phyloP scores from a whole-genome alignment of 2,888 invertebrate species.

The Saturnia pavonia region DNA sequence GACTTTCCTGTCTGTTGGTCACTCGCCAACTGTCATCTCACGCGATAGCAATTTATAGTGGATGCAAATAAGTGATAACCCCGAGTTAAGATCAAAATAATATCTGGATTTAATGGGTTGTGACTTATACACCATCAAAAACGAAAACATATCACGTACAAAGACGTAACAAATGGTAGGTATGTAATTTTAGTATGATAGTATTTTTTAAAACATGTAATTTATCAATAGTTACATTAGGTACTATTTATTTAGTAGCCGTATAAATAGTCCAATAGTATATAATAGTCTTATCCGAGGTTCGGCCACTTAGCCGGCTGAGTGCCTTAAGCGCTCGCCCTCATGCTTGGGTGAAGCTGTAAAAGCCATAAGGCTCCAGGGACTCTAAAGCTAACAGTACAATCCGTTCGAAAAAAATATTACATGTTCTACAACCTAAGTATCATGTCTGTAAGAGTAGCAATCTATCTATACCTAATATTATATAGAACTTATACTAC shows the following conservation, averaged over 20 bases:
- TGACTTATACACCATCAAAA: slow-evolving; percentile 1
- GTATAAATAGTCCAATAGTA: background rate
- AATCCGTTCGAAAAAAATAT: too few species aligned
- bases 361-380: too few species aligned
- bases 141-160: slow-evolving; percentile 1
- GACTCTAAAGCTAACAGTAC: too few species aligned
- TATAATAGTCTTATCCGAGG: too few species aligned
- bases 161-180: background rate
- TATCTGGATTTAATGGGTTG: slow-evolving; percentile 28
- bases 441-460: too few species aligned
- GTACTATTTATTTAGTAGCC: background rate
- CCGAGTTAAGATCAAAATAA: slow-evolving; percentile 43
- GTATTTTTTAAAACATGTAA: background rate
- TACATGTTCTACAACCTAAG: too few species aligned
- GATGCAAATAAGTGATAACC: slow-evolving; percentile 50
- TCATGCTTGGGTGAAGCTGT: too few species aligned
- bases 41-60: slow-evolving; percentile 23
- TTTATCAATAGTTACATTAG: background rate
- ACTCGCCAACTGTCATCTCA: slow-evolving; percentile 40
- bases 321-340: too few species aligned
- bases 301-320: too few species aligned
- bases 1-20: slow-evolving; percentile 56
- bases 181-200: background rate
- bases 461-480: too few species aligned
- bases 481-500: too few species aligned